Evolutionary conservation across 92 coral and sea anemone genomes (phyloP).

Genomic region (Epizoanthus stellaris): DNA sequence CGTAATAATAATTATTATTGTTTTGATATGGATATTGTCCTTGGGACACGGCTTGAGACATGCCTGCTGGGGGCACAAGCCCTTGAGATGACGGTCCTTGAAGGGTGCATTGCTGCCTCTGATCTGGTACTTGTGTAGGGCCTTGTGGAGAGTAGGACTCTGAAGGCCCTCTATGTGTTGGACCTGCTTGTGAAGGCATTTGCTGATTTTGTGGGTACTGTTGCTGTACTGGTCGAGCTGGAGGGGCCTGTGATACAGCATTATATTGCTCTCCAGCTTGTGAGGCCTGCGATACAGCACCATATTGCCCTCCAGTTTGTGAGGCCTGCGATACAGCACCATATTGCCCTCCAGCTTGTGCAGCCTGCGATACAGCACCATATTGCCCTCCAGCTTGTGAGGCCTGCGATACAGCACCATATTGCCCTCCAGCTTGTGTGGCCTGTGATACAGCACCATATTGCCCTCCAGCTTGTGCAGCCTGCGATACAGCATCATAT

Average conservation of each 20-base stretch:
- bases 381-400: slow-evolving; percentile 5
- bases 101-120: not conserved
- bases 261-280: no score
- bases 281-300: not conserved
- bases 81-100: not conserved
- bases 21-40: slow-evolving; percentile 24
- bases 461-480: slow-evolving; percentile 1
- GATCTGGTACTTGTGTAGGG: not conserved
- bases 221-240: slow-evolving; percentile 12
- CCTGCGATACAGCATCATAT: slow-evolving; percentile 15
- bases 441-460: slow-evolving; percentile 4
- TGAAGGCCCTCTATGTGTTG: slow-evolving; percentile 6
- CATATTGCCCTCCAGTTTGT: not conserved
- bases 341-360: slow-evolving; percentile 1
- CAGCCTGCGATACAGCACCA: slow-evolving; percentile 15
- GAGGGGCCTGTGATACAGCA: not conserved
- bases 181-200: slow-evolving; percentile 7
- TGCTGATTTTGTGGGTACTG: slow-evolving; percentile 5
- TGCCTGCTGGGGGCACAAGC: not conserved
- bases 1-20: slow-evolving; percentile 15
- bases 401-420: slow-evolving; percentile 24
- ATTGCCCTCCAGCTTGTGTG: not conserved
- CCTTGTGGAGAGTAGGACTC: slow-evolving; percentile 11
- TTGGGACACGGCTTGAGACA: not conserved
- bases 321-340: not conserved